Base-by-base conservation (phyloP, 2,113 vertebrate species). In the Aptenodytes forsteri region DNA sequence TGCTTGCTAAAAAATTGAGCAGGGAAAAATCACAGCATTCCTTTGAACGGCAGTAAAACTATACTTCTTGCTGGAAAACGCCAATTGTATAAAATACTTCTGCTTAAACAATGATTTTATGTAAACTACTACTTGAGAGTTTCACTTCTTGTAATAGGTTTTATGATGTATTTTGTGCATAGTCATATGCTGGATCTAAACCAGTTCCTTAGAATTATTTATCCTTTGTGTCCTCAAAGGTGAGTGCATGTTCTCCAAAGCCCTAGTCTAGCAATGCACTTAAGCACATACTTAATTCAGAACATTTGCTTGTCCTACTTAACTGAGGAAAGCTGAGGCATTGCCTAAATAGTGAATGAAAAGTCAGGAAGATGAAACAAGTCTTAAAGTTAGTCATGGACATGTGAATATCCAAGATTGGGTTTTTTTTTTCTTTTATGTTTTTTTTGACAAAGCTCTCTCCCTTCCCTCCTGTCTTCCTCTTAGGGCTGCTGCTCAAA, bases 401-500 rank as follows among this genome's bases (percentile, higher is more conserved):
- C 4, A 6, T 36, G 16, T 66, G 15, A 81, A 27, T 81, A 40
- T 30, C 12, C 66, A 46, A 67, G 44, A 26, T 61, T 77, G 59
- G 11, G 0, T 7, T 6, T 65, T 16, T 42, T 42, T 52, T 3
- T 56, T 69, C 7, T 38, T 50, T n/a, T 56, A 9, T 36, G 82
- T 17, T 30, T 80, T 83, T 89, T 76, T 66, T 77, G 23, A 90
- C 20, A 72, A 76, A 55, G 11, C 18, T 94, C 6, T 92, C 47
- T 90, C 30, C 62, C 66, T 94, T 67, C 93, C 52, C 67, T 89
- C 11, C 16, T 1, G 1, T 36, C 54, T 72, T 86, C 32, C 70
- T 91, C 80, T 80, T 97, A 99, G 99, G 98, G 99, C 99, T 93
- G 99, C 99, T 87, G 99, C 99, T 95, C 99, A 99, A 88, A 99